Percentiles rank a stretch among this genome's conserved stretches.
Conservation (phyloP, 2,888 invertebrate species). For the Agonopterix arenella region DNA sequence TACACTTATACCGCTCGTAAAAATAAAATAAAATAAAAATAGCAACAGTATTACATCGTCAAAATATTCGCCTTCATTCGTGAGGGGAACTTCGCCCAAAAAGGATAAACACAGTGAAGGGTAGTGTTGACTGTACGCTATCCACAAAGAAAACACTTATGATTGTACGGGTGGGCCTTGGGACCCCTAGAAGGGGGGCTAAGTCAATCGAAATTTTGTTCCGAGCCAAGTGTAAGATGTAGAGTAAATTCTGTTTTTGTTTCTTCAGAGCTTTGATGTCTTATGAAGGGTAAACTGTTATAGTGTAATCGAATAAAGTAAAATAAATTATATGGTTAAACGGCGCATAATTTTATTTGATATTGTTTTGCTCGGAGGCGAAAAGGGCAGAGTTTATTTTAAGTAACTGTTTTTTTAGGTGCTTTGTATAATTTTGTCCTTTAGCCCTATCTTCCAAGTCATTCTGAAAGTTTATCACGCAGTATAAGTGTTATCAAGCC, state of each 20-base stretch:
- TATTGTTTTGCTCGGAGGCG: too few relatives aligned
- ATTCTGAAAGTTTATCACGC: too few relatives aligned
- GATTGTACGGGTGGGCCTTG: conserved; percentile 43
- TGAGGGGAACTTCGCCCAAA: conserved; percentile 50
- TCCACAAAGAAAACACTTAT: conserved; percentile 73
- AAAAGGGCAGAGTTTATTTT: too few relatives aligned
- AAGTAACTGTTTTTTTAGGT: too few relatives aligned
- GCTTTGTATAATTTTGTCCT: too few relatives aligned
- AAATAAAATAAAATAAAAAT: conserved; percentile 36
- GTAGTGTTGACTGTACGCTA: conserved; percentile 53
- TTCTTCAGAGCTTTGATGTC: not conserved
- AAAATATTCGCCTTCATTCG: conserved; percentile 22
- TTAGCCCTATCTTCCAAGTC: too few relatives aligned
- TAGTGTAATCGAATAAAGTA: too few relatives aligned
- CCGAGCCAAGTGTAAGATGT: not conserved
- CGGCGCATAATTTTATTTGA: too few relatives aligned
- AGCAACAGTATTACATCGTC: conserved; percentile 46
- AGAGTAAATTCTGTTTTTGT: not conserved
- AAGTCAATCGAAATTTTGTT: conserved; percentile 57
- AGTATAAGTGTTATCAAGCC: too few relatives aligned
- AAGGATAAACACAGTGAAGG: conserved; percentile 73
- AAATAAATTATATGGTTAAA: too few relatives aligned
- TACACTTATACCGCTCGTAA: conserved; percentile 6
- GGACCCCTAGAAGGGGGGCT: conserved; percentile 14
- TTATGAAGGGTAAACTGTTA: too few relatives aligned